Conservation (phyloP, 2,113 vertebrate genomes). For the Haemorhous mexicanus region DNA sequence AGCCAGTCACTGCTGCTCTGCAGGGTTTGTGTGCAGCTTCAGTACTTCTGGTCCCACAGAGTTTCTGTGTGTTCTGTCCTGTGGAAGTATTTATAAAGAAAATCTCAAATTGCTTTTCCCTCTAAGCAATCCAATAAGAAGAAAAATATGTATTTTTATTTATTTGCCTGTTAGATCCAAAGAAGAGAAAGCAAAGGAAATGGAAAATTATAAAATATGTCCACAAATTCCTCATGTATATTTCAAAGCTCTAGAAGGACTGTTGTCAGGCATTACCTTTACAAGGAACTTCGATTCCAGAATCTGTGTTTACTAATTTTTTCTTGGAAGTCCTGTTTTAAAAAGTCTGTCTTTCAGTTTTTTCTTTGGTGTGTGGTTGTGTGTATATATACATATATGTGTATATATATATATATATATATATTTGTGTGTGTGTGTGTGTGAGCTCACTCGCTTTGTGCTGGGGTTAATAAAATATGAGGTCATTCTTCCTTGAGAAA, state of each 20-base stretch:
- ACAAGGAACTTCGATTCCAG: background rate
- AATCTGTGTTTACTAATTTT: background rate
- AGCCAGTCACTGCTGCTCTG: background rate
- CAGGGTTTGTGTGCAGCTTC: background rate
- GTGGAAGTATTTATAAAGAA: background rate
- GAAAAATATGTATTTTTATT: background rate
- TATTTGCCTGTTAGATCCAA: background rate
- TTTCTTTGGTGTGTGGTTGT: background rate
- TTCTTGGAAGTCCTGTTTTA: background rate
- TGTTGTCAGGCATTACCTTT: background rate
- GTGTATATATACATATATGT: background rate
- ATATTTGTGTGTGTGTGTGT: background rate
- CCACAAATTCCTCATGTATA: background rate
- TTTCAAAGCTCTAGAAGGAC: background rate
- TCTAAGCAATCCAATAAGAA: background rate
- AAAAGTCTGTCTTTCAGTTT: background rate
- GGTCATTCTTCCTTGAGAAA: constrained; percentile 59
- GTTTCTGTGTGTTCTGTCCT: background rate
- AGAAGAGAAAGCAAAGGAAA: background rate
- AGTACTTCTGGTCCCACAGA: background rate
- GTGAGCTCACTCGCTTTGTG: constrained; percentile 15
- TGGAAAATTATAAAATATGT: background rate
- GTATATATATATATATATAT: background rate
- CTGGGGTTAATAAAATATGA: constrained; percentile 33
- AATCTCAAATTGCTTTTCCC: background rate